A percentile compares a stretch with the other conserved stretches of the same genome.
Conservation (phyloP, 2,113 vertebrate species). For the Psittacula cyanocephala region DNA sequence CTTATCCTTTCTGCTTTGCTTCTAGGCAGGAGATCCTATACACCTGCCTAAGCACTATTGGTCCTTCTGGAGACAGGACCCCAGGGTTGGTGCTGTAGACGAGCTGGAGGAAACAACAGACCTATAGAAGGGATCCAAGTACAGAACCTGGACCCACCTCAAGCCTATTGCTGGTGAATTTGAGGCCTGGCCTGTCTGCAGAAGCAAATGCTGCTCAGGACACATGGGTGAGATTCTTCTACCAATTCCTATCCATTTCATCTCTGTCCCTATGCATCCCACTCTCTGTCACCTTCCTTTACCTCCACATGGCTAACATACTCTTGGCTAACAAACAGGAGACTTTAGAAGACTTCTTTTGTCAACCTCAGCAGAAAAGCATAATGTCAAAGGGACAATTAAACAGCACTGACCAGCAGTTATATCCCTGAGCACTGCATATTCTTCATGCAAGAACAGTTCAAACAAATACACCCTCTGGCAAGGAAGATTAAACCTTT, state of each 20-base stretch:
- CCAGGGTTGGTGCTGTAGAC: background rate
- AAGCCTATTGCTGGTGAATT: fast-evolving
- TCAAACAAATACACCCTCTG: background rate
- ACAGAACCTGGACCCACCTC: background rate
- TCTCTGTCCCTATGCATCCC: background rate
- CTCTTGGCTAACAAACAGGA: background rate
- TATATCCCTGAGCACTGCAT: background rate
- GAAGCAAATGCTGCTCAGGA: background rate
- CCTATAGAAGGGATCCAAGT: background rate
- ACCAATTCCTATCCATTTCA: background rate
- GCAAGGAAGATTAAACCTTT: background rate
- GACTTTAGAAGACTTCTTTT: background rate
- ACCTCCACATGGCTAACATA: background rate
- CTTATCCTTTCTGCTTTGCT: background rate
- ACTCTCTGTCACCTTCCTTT: background rate
- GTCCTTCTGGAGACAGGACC: background rate
- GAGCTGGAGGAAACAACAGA: background rate
- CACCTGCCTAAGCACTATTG: background rate
- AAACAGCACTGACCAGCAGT: background rate
- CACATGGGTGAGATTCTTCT: background rate
- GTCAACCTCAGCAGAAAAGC: background rate
- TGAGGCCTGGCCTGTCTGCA: background rate
- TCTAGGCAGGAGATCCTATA: background rate
- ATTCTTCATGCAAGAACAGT: background rate
- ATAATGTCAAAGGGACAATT: background rate